Base-by-base conservation (phyloP, 2,113 vertebrate genomes). In the Blennius ocellaris region DNA sequence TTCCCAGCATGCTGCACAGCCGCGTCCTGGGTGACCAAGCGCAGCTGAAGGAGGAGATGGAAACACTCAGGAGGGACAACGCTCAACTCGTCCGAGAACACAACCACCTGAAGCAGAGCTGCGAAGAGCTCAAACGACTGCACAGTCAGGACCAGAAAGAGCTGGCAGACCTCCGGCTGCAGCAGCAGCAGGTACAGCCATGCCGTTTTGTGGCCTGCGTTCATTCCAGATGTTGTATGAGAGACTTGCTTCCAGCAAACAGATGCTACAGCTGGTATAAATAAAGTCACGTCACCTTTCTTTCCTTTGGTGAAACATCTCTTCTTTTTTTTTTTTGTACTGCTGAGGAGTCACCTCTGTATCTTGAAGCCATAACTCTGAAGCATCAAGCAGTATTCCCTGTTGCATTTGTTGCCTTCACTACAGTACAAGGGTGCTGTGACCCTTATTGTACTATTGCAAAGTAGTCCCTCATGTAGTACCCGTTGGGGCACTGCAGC, bases 1-100 rank as follows among this genome's bases (percentile, higher is more conserved):
- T 36, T 14, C 16, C 17, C 67, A 95, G 93, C 76, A 94, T 94
- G 89, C 80, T 99, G 89, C 97, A 99, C 90, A 99, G 96, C 53
- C 96, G 97, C 7, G 94, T 98, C 70, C 80, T 98, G 83, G 96
- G 95, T 0, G 97, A 99, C 75, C 98, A 99, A 93, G 94, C 96
- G 0, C 97, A 97, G 90, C 89, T 99, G 75, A 99, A 98, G 89
- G 97, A 99, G 72, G 97, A 99, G 56, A 92, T 97, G 93, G 97
- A 99, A 74, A 94, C 92, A 54, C 76, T 98, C 87, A 95, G 95
- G 87, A 95, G 96, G 87, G 97, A 99, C 61, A 96, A 96, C 0
- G 87, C 94, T 0, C 96, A 98, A 88, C 84, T 99, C 54, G 94
- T 98, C 54, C 84, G 97, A 52, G 97, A 99, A 44, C 97, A 97